Percentiles rank a stretch among this genome's conserved stretches.
Conservation (phyloP, 2,888 invertebrate genomes). For the Athetis lepigone region DNA sequence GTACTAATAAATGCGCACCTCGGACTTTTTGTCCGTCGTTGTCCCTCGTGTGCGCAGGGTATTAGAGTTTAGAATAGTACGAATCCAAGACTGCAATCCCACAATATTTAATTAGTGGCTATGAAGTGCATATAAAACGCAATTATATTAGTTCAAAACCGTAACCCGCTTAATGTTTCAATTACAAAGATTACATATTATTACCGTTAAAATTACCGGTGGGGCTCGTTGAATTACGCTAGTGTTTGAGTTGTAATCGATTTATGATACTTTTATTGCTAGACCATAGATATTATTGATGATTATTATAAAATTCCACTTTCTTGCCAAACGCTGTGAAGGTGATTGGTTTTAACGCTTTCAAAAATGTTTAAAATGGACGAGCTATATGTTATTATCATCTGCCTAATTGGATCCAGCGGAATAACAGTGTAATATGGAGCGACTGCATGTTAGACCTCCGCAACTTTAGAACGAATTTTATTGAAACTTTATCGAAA, state of each 20-base stretch:
- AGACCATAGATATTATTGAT: not conserved
- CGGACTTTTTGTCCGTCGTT: too few species aligned
- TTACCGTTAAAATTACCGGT: conserved; percentile 24
- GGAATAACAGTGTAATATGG: too few species aligned
- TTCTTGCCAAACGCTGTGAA: not conserved
- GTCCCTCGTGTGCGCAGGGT: too few species aligned
- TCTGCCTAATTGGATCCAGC: too few species aligned
- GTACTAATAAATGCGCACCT: too few species aligned
- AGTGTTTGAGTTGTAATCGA: conserved; percentile 15
- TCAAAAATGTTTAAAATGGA: not conserved
- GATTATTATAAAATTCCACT: not conserved
- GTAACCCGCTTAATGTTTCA: conserved; percentile 18
- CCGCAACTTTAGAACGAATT: too few species aligned
- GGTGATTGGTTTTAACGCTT: not conserved
- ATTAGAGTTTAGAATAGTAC: too few species aligned
- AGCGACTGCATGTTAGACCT: not conserved
- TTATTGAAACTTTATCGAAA: too few species aligned
- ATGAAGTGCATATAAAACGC: conserved; percentile 8
- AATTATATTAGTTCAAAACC: conserved; percentile 29
- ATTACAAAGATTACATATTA: conserved; percentile 30
- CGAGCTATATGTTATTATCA: not conserved
- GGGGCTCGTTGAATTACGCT: conserved; percentile 14
- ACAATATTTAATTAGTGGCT: conserved; percentile 11
- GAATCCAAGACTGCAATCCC: not conserved
- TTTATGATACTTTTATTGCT: conserved; percentile 2